Percentiles rank a stretch among this genome's conserved stretches.
Conservation (phyloP, 2,113 vertebrate genomes). For the Mormyrus lacerda region DNA sequence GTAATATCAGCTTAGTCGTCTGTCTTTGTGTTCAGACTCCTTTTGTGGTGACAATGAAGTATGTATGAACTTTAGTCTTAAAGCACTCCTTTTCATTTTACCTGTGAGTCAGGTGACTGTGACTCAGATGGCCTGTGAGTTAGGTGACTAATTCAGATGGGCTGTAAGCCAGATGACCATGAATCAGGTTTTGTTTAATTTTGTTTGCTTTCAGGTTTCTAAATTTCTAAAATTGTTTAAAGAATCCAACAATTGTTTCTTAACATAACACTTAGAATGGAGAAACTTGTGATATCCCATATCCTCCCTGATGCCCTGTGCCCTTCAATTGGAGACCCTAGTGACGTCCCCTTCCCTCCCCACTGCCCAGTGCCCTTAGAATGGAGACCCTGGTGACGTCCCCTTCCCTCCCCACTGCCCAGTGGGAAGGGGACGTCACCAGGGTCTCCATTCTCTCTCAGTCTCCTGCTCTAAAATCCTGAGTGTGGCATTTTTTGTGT, state of each 20-base stretch:
- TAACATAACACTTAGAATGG: not conserved
- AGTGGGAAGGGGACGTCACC: no score
- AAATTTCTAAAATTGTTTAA: not conserved
- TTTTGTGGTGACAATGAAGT: not conserved
- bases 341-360: not conserved
- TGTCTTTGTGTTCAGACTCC: not conserved
- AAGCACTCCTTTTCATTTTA: not conserved
- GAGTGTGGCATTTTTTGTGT: not conserved
- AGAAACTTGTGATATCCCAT: no score
- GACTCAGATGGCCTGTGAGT: not conserved
- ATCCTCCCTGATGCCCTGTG: no score
- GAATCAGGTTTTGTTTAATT: not conserved
- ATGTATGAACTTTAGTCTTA: not conserved
- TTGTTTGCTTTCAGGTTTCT: not conserved
- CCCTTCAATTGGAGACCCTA: not conserved
- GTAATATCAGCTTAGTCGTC: not conserved
- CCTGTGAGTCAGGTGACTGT: not conserved
- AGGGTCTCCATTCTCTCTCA: no score
- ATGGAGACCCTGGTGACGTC: no score
- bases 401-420: no score
- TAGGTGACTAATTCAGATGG: no score
- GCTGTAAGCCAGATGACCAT: no score
- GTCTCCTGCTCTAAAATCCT: not conserved
- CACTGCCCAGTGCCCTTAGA: fast-evolving
- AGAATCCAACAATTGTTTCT: not conserved